These are phyloP conservation scores for Platysternon megacephalum DNA, from an alignment of 2,113 vertebrate species.

Conservation along the genomic window DNA sequence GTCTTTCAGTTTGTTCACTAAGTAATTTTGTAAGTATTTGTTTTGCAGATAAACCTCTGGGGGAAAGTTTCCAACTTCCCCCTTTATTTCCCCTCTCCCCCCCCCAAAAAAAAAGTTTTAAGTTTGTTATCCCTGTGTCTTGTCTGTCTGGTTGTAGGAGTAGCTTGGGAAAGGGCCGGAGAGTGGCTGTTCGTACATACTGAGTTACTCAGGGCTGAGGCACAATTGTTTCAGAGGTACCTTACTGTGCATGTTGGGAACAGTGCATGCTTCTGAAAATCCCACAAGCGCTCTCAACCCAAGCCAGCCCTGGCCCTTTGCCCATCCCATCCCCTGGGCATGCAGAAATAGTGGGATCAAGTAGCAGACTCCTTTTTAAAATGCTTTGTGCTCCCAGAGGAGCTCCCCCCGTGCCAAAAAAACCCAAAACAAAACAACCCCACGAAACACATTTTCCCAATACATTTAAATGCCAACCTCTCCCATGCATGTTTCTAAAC, in stretches of 20 bases:
- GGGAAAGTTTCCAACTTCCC: neutral
- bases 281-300: neutral
- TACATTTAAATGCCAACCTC: neutral
- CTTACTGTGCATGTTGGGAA: neutral
- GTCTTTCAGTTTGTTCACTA: neutral
- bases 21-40: neutral
- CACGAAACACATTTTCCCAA: neutral
- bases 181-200: neutral
- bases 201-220: neutral
- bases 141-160: neutral
- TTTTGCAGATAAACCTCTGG: neutral
- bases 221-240: neutral
- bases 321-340: neutral
- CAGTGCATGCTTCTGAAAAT: neutral
- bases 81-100: too few species aligned
- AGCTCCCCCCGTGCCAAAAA: neutral
- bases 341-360: neutral
- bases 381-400: neutral
- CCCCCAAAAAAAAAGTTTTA: too few species aligned
- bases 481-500: neutral
- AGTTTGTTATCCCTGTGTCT: neutral
- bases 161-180: neutral
- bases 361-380: neutral
- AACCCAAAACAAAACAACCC: neutral
- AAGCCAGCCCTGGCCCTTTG: neutral